phyloP scores from a whole-genome alignment of 1,140 invertebrate species.

The Calephelis virginiensis region DNA sequence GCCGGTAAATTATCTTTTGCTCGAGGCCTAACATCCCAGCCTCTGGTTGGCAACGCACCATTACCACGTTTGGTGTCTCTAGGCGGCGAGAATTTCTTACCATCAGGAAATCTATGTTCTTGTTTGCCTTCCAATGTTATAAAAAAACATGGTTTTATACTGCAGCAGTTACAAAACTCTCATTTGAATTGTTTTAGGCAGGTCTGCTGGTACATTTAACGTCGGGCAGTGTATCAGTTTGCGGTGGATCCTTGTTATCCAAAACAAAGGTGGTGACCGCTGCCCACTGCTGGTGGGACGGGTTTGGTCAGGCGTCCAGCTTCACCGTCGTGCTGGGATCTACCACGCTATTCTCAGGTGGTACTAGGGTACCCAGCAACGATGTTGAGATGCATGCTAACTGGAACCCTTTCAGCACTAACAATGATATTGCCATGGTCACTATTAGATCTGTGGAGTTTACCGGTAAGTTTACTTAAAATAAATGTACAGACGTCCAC shows the following conservation, averaged over 20 bases:
- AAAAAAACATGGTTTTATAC: no score
- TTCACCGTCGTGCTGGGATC: conserved; percentile 29
- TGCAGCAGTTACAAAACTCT: not conserved
- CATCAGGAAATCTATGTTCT: no score
- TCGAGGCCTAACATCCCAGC: no score
- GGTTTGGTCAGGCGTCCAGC: conserved; percentile 4
- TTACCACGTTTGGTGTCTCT: no score
- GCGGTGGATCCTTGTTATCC: conserved; percentile 26
- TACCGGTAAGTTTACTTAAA: conserved; percentile 19
- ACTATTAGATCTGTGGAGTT: conserved; percentile 11
- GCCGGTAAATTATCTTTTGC: no score
- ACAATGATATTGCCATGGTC: conserved; percentile 27
- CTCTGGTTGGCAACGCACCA: no score
- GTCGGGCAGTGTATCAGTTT: conserved; percentile 20
- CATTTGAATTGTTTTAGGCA: conserved; percentile 13
- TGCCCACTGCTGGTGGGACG: conserved; percentile 31
- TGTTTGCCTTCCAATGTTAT: no score
- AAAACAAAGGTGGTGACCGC: conserved; percentile 25
- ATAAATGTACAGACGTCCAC: no score
- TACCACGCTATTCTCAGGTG: conserved; percentile 24
- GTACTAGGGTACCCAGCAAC: conserved; percentile 22
- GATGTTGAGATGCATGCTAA: conserved; percentile 26
- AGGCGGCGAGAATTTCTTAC: no score
- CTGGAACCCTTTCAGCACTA: conserved; percentile 18
- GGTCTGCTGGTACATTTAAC: conserved; percentile 25